These are phyloP conservation scores for Lagorchestes hirsutus DNA, from an alignment of 2,797 vertebrate genomes.

Conservation along the genomic window DNA sequence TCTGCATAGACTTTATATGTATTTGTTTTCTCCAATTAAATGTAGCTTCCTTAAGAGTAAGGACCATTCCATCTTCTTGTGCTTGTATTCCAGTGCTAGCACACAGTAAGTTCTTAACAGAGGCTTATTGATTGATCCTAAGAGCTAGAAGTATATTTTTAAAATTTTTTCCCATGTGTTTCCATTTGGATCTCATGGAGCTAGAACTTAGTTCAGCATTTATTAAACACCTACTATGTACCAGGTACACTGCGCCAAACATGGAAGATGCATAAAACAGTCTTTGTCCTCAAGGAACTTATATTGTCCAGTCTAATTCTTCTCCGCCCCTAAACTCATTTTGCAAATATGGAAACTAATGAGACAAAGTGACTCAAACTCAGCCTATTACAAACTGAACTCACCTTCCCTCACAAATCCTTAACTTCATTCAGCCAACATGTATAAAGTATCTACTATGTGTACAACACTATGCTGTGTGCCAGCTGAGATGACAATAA, in stretches of 20 bases:
- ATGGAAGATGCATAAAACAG: background rate
- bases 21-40: background rate
- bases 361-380: background rate
- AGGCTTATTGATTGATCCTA: background rate
- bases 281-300: background rate
- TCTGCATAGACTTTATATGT: background rate
- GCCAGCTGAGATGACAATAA: background rate
- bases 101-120: background rate
- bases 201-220: background rate
- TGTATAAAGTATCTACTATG: slow-evolving; percentile 1
- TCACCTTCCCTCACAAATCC: no score
- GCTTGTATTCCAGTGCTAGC: slow-evolving; percentile 18
- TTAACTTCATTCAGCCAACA: slow-evolving; percentile 4
- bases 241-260: background rate
- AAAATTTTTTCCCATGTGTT: background rate
- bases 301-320: background rate
- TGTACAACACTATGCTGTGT: background rate
- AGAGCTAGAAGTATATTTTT: background rate
- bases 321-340: background rate
- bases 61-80: slow-evolving; percentile 29
- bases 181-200: background rate
- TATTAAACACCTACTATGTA: background rate
- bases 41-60: slow-evolving; percentile 32
- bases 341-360: background rate
- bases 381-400: no score